These are phyloP conservation scores for Parapsyche elsis DNA, from an alignment of 1,140 invertebrate genomes.

Conservation along the genomic window DNA sequence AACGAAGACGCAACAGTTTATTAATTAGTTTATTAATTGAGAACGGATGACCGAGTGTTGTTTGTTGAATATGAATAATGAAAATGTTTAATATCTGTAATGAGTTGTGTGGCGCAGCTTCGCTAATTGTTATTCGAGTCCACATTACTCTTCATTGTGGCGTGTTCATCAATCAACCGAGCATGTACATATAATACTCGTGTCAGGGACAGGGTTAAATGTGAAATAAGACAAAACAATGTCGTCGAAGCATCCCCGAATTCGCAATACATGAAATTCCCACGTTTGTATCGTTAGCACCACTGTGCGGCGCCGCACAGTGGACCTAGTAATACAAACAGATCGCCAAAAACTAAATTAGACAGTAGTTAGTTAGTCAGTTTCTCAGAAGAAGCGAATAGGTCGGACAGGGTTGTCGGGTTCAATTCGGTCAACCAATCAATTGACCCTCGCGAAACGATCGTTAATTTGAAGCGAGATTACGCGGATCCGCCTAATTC, in stretches of 20 bases:
- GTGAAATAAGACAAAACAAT: neutral
- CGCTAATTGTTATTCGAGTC: neutral
- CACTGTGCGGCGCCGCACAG: no score
- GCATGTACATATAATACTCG: neutral
- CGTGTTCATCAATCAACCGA: neutral
- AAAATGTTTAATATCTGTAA: neutral
- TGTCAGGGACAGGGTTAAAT: conserved; percentile 9
- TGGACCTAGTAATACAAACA: no score
- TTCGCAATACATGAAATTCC: no score
- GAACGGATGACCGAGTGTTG: neutral
- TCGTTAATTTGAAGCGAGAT: neutral
- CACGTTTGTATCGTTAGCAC: no score
- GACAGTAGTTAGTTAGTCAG: no score
- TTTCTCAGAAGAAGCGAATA: no score
- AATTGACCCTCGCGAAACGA: conserved; percentile 6
- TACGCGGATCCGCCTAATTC: neutral
- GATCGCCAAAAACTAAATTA: no score
- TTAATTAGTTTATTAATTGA: conserved; percentile 17
- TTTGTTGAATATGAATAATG: neutral
- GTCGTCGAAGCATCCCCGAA: neutral
- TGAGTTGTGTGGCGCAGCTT: neutral
- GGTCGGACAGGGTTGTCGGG: no score
- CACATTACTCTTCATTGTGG: conserved; percentile 4
- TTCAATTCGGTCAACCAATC: conserved; percentile 8
- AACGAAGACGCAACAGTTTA: conserved; percentile 37